Evolutionary conservation across 2,797 vertebrate species (phyloP), one percentile per base, ranked within the genome.

Genomic region (Rhinichthys osculus): DNA sequence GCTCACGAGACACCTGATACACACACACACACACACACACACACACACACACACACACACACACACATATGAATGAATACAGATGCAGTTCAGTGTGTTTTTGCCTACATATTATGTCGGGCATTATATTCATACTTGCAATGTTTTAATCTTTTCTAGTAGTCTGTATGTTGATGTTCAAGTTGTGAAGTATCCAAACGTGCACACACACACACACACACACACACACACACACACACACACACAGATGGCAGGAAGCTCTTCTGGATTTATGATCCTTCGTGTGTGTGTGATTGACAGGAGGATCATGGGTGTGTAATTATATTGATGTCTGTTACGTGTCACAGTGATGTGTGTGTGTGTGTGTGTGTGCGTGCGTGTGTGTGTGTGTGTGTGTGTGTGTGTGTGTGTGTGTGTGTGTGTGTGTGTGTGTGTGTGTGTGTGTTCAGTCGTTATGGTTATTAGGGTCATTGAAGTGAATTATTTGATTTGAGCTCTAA

Each of bases 1-100:
- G 88, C 81, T 70, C 78, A 69, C 30, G 52, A 59, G 86, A 85
- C 69, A 87, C 84, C 17, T 42, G 86, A 89, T 87, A 89, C 83
- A 78, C 76, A 79, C 88, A 83, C 80, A 82, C 82, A 78, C 78
- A 79, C 77, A 88, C 71, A 77, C 76, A 83, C 76, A 67, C 86
- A 82, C 78, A 87, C 83, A 57, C 87, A 78, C 76, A 69, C 69
- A 84, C 81, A 87, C 72, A 67, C 64, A 82, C 80, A n/a, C 21
- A 9, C 3, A 23, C 1, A 3, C 1, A 4, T 5, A 38, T 62
- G 38, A 21, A 74, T 40, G 47, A 59, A 74, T 10, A 66, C 69
- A 83, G 23, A 74, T 40, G 16, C 81, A 83, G 50, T 16, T 70
- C 23, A 27, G 10, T 66, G 17, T 66, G 47, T 13, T 38, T 40